A percentile compares a stretch with the other conserved stretches of the same genome.
These are phyloP conservation scores for Spicauda simplicius DNA, from an alignment of 2,888 invertebrate genomes.

Conservation along the genomic window DNA sequence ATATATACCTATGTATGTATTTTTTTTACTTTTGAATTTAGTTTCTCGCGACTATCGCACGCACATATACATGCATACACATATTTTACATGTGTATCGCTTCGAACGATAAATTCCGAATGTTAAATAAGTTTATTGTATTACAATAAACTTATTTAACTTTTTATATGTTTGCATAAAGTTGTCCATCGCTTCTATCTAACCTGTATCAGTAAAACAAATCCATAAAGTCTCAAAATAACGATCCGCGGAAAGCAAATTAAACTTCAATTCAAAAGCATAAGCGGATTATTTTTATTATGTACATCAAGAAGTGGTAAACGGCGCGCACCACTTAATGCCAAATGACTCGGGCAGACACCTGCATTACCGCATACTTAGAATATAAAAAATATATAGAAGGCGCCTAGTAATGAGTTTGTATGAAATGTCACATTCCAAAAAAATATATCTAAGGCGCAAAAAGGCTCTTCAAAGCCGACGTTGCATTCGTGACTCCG, in stretches of 20 bases:
- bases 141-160: too few relatives aligned
- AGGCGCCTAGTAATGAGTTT: slow-evolving; percentile 4
- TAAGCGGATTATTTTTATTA: slow-evolving; percentile 23
- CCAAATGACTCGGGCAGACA: slow-evolving; percentile 1
- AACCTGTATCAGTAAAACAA: not conserved
- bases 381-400: slow-evolving; percentile 1
- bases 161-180: too few relatives aligned
- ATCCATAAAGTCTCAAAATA: slow-evolving; percentile 15
- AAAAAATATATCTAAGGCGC: not conserved
- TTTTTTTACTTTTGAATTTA: too few relatives aligned
- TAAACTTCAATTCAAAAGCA: slow-evolving; percentile 16
- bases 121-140: too few relatives aligned
- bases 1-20: too few relatives aligned
- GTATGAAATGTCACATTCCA: not conserved
- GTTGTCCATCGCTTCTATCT: too few relatives aligned
- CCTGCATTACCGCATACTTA: slow-evolving; percentile 1
- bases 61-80: too few relatives aligned
- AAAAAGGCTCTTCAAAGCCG: not conserved
- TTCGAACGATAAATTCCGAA: too few relatives aligned
- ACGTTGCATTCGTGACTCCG: not conserved
- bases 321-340: slow-evolving; percentile 15
- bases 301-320: not conserved
- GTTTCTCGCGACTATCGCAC: too few relatives aligned
- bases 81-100: too few relatives aligned
- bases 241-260: slow-evolving; percentile 22